A percentile compares a stretch with the other conserved stretches of the same genome.
Evolutionary conservation across 2,113 vertebrate genomes (phyloP).

Genomic region (Mobula hypostoma): DNA sequence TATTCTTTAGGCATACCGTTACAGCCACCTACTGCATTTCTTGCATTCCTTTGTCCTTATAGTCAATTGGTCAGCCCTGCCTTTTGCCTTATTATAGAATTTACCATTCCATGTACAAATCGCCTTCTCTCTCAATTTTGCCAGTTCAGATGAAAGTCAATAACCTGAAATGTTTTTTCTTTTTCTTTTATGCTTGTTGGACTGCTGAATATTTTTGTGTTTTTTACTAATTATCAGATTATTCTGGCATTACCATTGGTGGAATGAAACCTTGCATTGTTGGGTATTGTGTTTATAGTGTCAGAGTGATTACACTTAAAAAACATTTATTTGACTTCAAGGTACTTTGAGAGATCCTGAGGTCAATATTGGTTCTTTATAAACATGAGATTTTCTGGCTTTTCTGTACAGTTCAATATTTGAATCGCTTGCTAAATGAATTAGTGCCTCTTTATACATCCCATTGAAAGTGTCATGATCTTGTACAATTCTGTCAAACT

Average conservation of each 20-base stretch:
- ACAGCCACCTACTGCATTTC: not conserved
- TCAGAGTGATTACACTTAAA: not conserved
- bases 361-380: not conserved
- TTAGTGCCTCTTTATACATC: too few relatives aligned
- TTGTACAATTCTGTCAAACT: too few relatives aligned
- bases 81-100: not conserved
- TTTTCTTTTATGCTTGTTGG: not conserved
- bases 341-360: not conserved
- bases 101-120: not conserved
- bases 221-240: not conserved
- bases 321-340: not conserved
- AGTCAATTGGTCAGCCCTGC: not conserved
- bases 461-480: too few relatives aligned
- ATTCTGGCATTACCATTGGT: not conserved
- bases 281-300: too few relatives aligned
- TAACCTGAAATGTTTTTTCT: not conserved
- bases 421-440: too few relatives aligned
- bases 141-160: too few relatives aligned
- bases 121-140: too few relatives aligned
- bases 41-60: not conserved
- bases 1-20: too few relatives aligned
- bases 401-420: too few relatives aligned
- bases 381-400: not conserved
- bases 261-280: not conserved
- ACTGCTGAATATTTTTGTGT: not conserved